These are phyloP conservation scores for Phycodurus eques DNA, from an alignment of 2,113 vertebrate species.

Conservation along the genomic window DNA sequence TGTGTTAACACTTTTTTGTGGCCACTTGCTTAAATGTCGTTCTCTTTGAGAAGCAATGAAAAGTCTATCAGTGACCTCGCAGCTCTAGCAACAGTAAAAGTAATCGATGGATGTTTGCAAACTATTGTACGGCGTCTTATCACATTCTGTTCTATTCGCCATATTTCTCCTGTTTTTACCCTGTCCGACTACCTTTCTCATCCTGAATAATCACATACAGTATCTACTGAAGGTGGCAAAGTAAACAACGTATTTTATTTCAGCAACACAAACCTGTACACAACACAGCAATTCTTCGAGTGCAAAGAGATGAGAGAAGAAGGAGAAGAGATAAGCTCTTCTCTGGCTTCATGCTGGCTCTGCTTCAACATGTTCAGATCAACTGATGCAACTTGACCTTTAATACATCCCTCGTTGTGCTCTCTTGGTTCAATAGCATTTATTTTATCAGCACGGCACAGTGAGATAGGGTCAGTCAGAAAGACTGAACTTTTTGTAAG, in stretches of 20 bases:
- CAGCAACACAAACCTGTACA: slow-evolving; percentile 33
- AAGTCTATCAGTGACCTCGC: too few relatives aligned
- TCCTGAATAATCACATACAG: slow-evolving; percentile 2
- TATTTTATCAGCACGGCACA: slow-evolving; percentile 44
- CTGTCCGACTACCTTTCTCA: background rate
- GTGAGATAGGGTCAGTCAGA: slow-evolving; percentile 19
- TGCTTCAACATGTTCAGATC: slow-evolving; percentile 51
- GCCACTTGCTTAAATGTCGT: too few relatives aligned
- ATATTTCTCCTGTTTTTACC: slow-evolving; percentile 22
- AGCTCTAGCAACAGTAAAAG: background rate
- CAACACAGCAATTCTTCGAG: slow-evolving; percentile 36
- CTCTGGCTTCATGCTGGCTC: slow-evolving; percentile 35
- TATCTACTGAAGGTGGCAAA: slow-evolving; percentile 8
- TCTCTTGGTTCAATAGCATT: slow-evolving; percentile 35
- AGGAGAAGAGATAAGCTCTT: slow-evolving; percentile 16
- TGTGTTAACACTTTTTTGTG: too few relatives aligned
- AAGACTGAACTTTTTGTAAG: slow-evolving; percentile 33
- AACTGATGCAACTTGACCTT: slow-evolving; percentile 63
- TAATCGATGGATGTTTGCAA: background rate
- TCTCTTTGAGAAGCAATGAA: too few relatives aligned
- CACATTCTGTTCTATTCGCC: slow-evolving; percentile 33
- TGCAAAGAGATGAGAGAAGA: slow-evolving; percentile 12
- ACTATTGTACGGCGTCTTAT: slow-evolving; percentile 22
- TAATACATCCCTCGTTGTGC: slow-evolving; percentile 55
- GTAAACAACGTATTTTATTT: slow-evolving; percentile 36